Base-by-base conservation (phyloP, 2,888 invertebrate species). In the Yponomeuta evonymella region DNA sequence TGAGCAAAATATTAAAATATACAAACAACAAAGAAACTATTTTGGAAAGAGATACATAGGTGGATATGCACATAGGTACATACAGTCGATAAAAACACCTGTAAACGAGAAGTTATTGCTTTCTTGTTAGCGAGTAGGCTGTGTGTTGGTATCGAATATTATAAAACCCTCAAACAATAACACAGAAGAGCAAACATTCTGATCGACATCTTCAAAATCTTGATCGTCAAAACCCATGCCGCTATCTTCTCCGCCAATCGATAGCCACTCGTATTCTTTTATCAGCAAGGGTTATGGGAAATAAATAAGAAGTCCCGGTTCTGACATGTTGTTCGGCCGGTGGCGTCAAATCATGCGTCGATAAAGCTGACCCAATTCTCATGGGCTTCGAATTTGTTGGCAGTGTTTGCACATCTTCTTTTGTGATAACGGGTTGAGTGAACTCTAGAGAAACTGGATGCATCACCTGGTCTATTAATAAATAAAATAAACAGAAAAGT, bases 301-400 rank as follows among this genome's bases (percentile, higher is more conserved):
- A 43, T 43, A 43, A 43, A 58, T 58, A 58, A 15, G 51, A 58
- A 12, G 12, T 58, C 51, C 51, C 5, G 51, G 51, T 15, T 12
- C 51, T 15, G 51, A 15, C 67, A 67, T 6, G 67, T 36, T 67
- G 43, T 15, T 30, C 15, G 15, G 68, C 8, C 15, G 11, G 15
- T 29, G 68, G 30, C 23, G 68, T 68, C 48, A 51, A 75, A 76
- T 48, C 78, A 81, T 83, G 82, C 81, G 83, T 82, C 79, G 83
- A 84, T 84, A 82, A 75, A 72, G 70, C 70, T 72, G 71, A 48
- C 66, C 72, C 72, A 72, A 77, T 83, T 83, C 82, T 79, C 84
- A 83, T 79, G 80, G 75, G 75, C 72, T 72, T 70, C 74, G 74
- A 74, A 36, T 29, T 33, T 43, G 10, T 67, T 43, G 23, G 67